Conservation (phyloP, 2,888 invertebrate genomes). For the Lacanobia oleracea region DNA sequence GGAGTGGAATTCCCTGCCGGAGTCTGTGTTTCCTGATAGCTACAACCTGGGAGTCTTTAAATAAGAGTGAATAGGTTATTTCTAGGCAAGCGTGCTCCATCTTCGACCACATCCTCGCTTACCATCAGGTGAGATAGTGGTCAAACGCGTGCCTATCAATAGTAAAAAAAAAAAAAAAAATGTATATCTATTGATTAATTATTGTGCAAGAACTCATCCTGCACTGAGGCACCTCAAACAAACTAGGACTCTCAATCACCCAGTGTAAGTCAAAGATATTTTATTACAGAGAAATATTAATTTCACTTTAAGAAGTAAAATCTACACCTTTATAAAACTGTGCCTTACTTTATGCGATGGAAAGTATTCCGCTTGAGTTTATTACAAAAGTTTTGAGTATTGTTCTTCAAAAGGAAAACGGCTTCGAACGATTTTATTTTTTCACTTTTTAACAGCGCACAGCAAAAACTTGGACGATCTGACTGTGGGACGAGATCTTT, state of each 20-base stretch:
- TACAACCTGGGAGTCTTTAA: no score
- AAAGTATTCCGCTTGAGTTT: constrained; percentile 26
- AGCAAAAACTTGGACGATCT: background rate
- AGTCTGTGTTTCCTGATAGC: no score
- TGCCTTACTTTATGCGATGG: constrained; percentile 19
- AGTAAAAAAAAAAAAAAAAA: no score
- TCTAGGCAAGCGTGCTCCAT: no score
- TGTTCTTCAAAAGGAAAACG: constrained; percentile 27
- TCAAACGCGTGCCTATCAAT: no score
- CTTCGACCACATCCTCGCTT: no score
- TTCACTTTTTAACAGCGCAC: background rate
- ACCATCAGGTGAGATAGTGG: no score
- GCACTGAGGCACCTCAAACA: no score
- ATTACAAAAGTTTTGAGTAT: constrained; percentile 39
- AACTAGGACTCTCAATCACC: background rate
- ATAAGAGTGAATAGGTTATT: no score
- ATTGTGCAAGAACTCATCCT: background rate
- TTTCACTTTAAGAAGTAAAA: constrained; percentile 34
- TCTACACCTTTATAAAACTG: constrained; percentile 12
- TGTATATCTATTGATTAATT: no score
- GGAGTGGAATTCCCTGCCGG: no score
- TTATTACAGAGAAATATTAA: constrained; percentile 6
- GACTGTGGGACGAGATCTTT: background rate
- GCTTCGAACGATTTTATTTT: constrained; percentile 3
- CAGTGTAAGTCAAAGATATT: constrained; percentile 3